Evolutionary conservation across 1,140 invertebrate species (phyloP).

Genomic region (Micrasema longulum): DNA sequence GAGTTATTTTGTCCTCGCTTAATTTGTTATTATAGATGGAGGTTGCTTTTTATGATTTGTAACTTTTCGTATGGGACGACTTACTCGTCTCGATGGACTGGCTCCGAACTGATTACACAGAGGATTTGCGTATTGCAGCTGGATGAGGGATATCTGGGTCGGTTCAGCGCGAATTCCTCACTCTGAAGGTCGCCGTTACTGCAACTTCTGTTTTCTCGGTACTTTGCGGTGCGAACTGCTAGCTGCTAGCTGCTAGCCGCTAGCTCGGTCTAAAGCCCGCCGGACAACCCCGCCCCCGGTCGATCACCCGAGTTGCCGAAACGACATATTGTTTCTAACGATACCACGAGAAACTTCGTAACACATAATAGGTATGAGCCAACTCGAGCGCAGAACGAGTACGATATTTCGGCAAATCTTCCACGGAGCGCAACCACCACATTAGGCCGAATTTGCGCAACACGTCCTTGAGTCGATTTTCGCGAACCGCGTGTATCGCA

Average conservation of each 20-base stretch:
- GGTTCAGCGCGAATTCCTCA: slow-evolving; percentile 25
- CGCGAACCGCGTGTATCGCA: slow-evolving; percentile 24
- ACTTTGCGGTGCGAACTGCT: not conserved
- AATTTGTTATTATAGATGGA: slow-evolving; percentile 53
- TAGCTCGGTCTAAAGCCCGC: not conserved
- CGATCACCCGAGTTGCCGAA: too few relatives aligned
- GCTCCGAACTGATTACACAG: slow-evolving; percentile 20
- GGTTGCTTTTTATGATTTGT: slow-evolving; percentile 51
- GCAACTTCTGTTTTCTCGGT: not conserved
- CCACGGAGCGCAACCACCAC: slow-evolving; percentile 20
- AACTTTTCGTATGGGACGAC: slow-evolving; percentile 29
- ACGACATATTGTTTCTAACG: not conserved
- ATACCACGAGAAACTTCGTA: too few relatives aligned
- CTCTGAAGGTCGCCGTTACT: slow-evolving; percentile 34
- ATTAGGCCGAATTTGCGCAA: slow-evolving; percentile 49
- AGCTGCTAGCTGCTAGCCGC: not conserved
- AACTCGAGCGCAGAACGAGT: not conserved
- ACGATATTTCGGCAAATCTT: slow-evolving; percentile 9
- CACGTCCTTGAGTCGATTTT: slow-evolving; percentile 41
- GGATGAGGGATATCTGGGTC: slow-evolving; percentile 19
- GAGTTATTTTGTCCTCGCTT: slow-evolving; percentile 55
- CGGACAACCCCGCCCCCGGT: not conserved
- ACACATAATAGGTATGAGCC: not conserved
- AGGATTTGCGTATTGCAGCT: slow-evolving; percentile 8
- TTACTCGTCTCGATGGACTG: slow-evolving; percentile 19